These are phyloP conservation scores for Oreortyx pictus DNA, from an alignment of 2,797 vertebrate species.

Conservation along the genomic window DNA sequence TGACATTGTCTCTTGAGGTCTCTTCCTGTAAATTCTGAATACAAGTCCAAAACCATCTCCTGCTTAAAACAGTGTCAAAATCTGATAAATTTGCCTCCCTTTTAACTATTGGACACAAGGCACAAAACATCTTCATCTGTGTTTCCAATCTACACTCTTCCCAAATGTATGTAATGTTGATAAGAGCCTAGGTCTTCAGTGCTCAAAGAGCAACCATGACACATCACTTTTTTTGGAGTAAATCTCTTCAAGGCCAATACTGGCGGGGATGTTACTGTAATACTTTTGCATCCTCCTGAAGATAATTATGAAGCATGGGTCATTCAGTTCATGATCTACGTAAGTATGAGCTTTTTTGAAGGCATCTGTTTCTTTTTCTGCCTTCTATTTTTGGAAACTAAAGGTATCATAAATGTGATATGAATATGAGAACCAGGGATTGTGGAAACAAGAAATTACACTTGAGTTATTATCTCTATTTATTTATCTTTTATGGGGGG, in stretches of 20 bases:
- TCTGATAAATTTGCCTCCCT: neutral
- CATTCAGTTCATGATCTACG: conserved; percentile 34
- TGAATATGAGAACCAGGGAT: conserved; percentile 11
- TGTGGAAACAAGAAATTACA: conserved; percentile 33
- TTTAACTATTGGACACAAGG: neutral
- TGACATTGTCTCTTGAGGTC: neutral
- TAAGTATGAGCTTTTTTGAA: conserved; percentile 41
- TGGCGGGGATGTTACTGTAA: neutral
- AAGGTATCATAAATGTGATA: conserved; percentile 49
- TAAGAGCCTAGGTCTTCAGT: neutral
- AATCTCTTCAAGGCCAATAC: neutral
- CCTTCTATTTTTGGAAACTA: conserved; percentile 60
- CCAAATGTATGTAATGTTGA: neutral
- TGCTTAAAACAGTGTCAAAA: neutral
- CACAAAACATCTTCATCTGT: neutral
- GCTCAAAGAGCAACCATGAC: neutral
- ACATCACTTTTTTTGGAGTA: neutral
- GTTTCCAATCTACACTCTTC: neutral
- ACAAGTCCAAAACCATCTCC: neutral
- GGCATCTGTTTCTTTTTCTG: conserved; percentile 11
- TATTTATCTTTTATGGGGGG: neutral
- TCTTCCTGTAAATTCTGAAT: neutral
- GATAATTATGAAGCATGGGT: neutral
- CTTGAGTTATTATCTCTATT: conserved; percentile 24
- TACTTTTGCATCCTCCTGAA: neutral